These are phyloP conservation scores for Caradrina clavipalpis DNA, from an alignment of 2,888 invertebrate genomes.

Conservation along the genomic window DNA sequence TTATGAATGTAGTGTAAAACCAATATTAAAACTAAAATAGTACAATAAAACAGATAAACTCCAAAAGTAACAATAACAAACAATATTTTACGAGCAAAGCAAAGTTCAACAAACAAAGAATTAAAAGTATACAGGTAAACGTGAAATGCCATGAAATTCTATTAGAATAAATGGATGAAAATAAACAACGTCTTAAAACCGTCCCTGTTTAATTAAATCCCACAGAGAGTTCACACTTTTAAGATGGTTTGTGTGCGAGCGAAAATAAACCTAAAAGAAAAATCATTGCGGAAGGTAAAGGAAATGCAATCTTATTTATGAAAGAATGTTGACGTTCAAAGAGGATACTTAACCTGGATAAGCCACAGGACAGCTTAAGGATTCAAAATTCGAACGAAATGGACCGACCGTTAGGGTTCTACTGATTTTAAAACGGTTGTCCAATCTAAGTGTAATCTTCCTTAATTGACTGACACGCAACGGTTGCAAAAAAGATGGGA, in stretches of 20 bases:
- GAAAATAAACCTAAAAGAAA: conserved; percentile 50
- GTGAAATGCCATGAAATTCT: conserved; percentile 41
- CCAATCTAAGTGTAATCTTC: conserved; percentile 74
- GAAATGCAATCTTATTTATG: conserved; percentile 53
- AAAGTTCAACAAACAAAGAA: conserved; percentile 45
- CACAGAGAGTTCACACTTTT: conserved; percentile 34
- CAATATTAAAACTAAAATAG: conserved; percentile 21
- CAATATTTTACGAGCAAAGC: conserved; percentile 37
- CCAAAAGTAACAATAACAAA: conserved; percentile 41
- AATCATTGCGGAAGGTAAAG: conserved; percentile 42
- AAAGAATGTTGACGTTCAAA: conserved; percentile 57
- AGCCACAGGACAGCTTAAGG: conserved; percentile 41
- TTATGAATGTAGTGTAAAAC: conserved; percentile 27
- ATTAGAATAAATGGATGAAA: conserved; percentile 56
- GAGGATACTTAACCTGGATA: conserved; percentile 62
- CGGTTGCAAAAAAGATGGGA: conserved; percentile 73
- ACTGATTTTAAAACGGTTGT: conserved; percentile 65
- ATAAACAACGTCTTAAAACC: conserved; percentile 47
- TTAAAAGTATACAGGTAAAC: conserved; percentile 35
- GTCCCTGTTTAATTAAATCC: conserved; percentile 57
- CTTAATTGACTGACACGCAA: conserved; percentile 75
- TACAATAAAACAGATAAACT: conserved; percentile 29
- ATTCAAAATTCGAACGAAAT: conserved; percentile 59
- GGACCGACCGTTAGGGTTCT: conserved; percentile 34
- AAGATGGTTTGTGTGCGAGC: conserved; percentile 29